These are phyloP conservation scores for Brachypterus glaber DNA, from an alignment of 2,888 invertebrate species.

Conservation along the genomic window DNA sequence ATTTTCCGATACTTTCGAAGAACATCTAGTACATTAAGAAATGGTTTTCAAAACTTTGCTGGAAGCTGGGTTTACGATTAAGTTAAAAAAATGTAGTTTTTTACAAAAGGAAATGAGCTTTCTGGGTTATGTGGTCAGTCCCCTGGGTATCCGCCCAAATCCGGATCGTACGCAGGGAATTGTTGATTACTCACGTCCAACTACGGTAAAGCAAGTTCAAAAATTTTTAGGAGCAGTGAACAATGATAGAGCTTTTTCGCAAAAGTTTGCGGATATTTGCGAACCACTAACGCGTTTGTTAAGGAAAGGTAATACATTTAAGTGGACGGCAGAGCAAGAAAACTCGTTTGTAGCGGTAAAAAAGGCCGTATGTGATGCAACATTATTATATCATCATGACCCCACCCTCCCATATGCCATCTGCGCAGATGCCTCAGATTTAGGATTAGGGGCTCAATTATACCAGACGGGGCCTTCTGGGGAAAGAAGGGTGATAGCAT, in stretches of 20 bases:
- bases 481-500: too few species aligned
- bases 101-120: slow-evolving; percentile 15
- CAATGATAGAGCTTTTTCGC: slow-evolving; percentile 5
- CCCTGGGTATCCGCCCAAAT: slow-evolving; percentile 20
- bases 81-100: slow-evolving; percentile 21
- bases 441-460: too few species aligned
- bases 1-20: slow-evolving; percentile 15
- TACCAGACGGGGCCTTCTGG: too few species aligned
- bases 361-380: too few species aligned
- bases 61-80: slow-evolving; percentile 19
- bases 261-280: slow-evolving; percentile 4
- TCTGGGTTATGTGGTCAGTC: slow-evolving; percentile 20
- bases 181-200: slow-evolving; percentile 14
- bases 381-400: too few species aligned
- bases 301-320: background rate
- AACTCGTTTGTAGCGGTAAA: too few species aligned
- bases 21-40: slow-evolving; percentile 15
- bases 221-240: slow-evolving; percentile 14
- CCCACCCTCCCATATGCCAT: too few species aligned
- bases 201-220: slow-evolving; percentile 17
- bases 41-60: slow-evolving; percentile 13
- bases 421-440: too few species aligned
- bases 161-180: slow-evolving; percentile 18
- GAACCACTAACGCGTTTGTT: slow-evolving; percentile 14
- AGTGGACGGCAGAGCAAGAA: slow-evolving; percentile 9